Evolutionary conservation across 1,140 invertebrate species (phyloP).

Genomic region (Sycobia sp.): DNA sequence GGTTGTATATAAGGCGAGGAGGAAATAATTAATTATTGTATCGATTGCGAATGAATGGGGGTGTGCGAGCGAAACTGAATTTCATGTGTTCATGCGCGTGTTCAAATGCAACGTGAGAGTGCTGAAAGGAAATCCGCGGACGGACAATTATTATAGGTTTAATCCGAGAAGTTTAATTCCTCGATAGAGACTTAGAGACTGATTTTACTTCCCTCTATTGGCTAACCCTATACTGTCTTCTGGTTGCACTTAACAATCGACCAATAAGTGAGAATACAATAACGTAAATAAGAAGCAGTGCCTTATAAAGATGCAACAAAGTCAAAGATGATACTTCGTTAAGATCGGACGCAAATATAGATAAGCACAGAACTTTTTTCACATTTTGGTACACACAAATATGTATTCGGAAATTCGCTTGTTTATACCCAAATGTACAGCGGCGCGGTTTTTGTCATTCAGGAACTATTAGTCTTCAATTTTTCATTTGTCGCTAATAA

Average conservation of each 20-base stretch:
- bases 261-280: background rate
- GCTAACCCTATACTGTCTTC: slow-evolving; percentile 8
- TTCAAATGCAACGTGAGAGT: background rate
- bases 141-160: slow-evolving; percentile 23
- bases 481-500: slow-evolving; percentile 21
- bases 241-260: background rate
- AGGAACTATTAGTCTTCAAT: background rate
- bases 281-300: slow-evolving; percentile 7
- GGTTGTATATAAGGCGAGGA: slow-evolving; percentile 14
- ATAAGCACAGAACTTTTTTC: background rate
- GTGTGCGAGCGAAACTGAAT: slow-evolving; percentile 4
- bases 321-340: too few species aligned
- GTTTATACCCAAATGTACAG: background rate
- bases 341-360: too few species aligned
- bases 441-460: slow-evolving; percentile 12
- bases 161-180: slow-evolving; percentile 30
- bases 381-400: too few species aligned
- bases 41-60: background rate
- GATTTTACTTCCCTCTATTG: slow-evolving; percentile 27
- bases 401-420: background rate
- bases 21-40: slow-evolving; percentile 11
- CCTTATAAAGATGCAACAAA: too few species aligned
- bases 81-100: slow-evolving; percentile 19
- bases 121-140: slow-evolving; percentile 15
- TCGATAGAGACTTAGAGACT: slow-evolving; percentile 36